Evolutionary conservation across 2,113 vertebrate genomes (phyloP), one percentile per base, ranked within the genome.

Genomic region (Tauraco erythrolophus): DNA sequence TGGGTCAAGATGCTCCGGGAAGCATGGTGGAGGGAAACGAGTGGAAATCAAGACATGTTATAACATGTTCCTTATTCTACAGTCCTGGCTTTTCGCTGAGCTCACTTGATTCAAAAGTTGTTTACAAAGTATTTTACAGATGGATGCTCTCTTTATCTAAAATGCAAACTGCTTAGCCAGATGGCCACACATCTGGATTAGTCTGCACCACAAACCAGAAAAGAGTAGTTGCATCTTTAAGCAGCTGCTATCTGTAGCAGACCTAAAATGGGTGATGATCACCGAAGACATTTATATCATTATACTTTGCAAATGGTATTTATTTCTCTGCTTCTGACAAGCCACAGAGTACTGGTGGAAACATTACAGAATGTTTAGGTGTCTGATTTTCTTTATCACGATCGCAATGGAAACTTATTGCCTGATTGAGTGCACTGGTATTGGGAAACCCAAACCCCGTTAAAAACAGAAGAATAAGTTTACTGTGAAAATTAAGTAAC

Each of bases 131-230:
- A 65, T 88, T 95, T 95, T 89, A 92, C 84, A 95, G 95, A 84
- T 85, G 68, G 79, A 71, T 84, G 83, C 46, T 1, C 57, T 83
- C 37, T 89, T 88, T 95, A 45, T 88, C 74, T 24, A 14, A 89
- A 84, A 95, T 71, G 61, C 92, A 96, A 96, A 70, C 61, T 69
- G 71, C 48, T 91, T 82, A 91, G 65, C 87, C 97, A 92, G 91
- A 90, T 95, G 92, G 70, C 78, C 78, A 91, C 82, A 92, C 96
- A 97, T 92, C 97, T 98, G 98, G 90, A 90, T 84, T 77, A 72
- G 65, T 48, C 53, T 78, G 37, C 84, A 84, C 28, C 56, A 51
- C 0, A 30, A 94, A 97, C 5, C 51, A 89, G 88, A 83, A 66
- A 66, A 78, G 64, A 48, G 24, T 28, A 88, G 92, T 87, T 85